Evolutionary conservation across 2,888 invertebrate genomes (phyloP).

Genomic region (Agrilus biguttatus): DNA sequence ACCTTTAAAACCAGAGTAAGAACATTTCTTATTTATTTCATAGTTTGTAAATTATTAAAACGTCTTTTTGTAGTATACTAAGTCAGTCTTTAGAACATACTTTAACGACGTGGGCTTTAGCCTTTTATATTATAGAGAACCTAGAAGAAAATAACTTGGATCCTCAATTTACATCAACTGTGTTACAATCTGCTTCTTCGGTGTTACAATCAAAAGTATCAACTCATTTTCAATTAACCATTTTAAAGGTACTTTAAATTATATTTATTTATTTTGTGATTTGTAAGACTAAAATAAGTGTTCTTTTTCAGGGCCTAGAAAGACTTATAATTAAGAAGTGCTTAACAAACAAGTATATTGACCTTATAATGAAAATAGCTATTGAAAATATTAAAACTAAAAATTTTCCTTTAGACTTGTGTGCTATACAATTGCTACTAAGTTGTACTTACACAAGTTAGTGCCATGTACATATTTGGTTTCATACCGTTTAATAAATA

Average conservation of each 20-base stretch:
- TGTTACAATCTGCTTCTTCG: constrained; percentile 40
- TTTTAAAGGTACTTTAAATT: constrained; percentile 24
- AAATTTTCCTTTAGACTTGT: constrained; percentile 52
- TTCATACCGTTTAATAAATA: neutral
- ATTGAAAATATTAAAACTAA: constrained; percentile 53
- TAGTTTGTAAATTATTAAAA: neutral
- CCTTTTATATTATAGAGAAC: constrained; percentile 63
- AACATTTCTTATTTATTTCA: constrained; percentile 2
- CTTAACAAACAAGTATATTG: constrained; percentile 40
- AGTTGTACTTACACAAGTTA: constrained; percentile 65
- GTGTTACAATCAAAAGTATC: constrained; percentile 31
- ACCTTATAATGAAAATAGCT: constrained; percentile 52
- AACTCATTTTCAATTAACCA: constrained; percentile 31
- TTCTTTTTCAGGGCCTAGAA: constrained; percentile 47
- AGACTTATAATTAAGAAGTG: constrained; percentile 43
- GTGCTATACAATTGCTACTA: constrained; percentile 58
- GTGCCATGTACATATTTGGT: constrained; percentile 10
- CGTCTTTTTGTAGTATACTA: constrained; percentile 17
- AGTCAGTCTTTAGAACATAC: constrained; percentile 44
- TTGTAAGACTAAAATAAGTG: neutral
- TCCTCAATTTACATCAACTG: constrained; percentile 39
- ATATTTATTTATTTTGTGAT: neutral
- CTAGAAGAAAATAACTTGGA: constrained; percentile 48
- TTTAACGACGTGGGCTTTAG: constrained; percentile 56
- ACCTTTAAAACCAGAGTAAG: constrained; percentile 26